These are phyloP conservation scores for Apodemia hepburni DNA, from an alignment of 2,888 invertebrate species.

Conservation along the genomic window DNA sequence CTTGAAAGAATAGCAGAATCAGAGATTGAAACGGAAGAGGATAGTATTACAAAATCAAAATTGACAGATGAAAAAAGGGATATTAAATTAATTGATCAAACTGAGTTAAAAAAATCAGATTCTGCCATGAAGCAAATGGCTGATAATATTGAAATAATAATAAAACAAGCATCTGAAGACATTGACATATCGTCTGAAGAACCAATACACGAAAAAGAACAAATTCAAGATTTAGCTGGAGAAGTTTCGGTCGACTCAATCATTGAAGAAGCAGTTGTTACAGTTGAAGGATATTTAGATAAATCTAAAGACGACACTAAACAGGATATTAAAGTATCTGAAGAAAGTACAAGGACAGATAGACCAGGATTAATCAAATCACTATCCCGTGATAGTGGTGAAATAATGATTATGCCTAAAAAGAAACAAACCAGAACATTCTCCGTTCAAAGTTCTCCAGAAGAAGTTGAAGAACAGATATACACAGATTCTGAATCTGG, in stretches of 20 bases:
- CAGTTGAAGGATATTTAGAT: constrained; percentile 62
- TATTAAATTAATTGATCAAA: constrained; percentile 28
- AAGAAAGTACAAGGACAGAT: constrained; percentile 55
- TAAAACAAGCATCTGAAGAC: constrained; percentile 74
- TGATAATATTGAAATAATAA: constrained; percentile 74
- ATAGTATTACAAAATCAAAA: constrained; percentile 39
- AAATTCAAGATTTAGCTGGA: constrained; percentile 42
- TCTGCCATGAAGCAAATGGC: constrained; percentile 77
- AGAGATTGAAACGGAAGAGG: constrained; percentile 68
- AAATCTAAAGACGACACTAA: constrained; percentile 46
- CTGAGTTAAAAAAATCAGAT: constrained; percentile 67
- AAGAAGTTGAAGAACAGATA: constrained; percentile 76
- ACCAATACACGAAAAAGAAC: constrained; percentile 38
- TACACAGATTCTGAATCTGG: constrained; percentile 78
- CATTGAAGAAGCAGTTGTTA: constrained; percentile 67
- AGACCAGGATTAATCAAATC: constrained; percentile 68
- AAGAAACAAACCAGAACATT: constrained; percentile 71
- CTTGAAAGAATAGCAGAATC: constrained; percentile 72
- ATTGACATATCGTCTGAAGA: constrained; percentile 66
- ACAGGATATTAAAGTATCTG: constrained; percentile 46
- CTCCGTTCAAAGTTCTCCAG: constrained; percentile 76
- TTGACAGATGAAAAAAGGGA: not conserved
- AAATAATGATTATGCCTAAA: constrained; percentile 69
- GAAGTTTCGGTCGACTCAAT: constrained; percentile 71
- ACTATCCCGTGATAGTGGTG: constrained; percentile 70